Evolutionary conservation across 30 jellyfish, hydroid and myxozoan species (phyloP), one percentile per base, ranked within the genome.

Genomic region (Morbakka virulenta): DNA sequence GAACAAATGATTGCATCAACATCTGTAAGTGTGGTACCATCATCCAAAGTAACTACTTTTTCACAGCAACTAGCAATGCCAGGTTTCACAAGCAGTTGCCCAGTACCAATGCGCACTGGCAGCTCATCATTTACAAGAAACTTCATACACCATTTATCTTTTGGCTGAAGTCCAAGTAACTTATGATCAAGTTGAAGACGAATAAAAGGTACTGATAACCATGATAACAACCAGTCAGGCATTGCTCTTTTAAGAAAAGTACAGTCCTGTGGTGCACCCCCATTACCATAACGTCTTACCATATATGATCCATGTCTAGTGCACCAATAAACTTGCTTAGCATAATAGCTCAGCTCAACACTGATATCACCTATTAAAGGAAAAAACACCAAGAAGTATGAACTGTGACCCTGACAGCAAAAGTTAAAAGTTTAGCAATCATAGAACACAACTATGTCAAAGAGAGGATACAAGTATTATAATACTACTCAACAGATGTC

Each of bases 271-370:
- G 96, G 96, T 20, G 29, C 47, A 1, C 96, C 96, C 52, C 84
- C 62, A 51, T 14, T 35, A 17, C 21, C 3, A 6, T 76, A 12
- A 3, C 96, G 91, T 50, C 76, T 52, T 3, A 64, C 4, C 2
- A 52, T 34, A 49, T 74, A 74, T 34, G 82, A 31, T 3, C 89
- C 95, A 53, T 84, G 88, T 35, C 69, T 76, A 28, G 95, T 74
- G 32, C 87, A 67, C 25, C 74, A 17, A 21, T 35, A 74, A 9
- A 75, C 85, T 29, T 84, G 74, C 4, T 48, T 23, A 64, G 89
- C 89, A 84, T 74, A 85, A 17, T 89, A 64, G 69, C 95, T 74
- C 50, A 84, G 81, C 48, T 84, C 95, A 64, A 72, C 32, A 32
- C 85, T 34, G 24, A 84, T 84, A 53, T 84, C 95, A 50, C 89